Base-by-base conservation (phyloP, 2,888 invertebrate species). In the Eupeodes latifasciatus region DNA sequence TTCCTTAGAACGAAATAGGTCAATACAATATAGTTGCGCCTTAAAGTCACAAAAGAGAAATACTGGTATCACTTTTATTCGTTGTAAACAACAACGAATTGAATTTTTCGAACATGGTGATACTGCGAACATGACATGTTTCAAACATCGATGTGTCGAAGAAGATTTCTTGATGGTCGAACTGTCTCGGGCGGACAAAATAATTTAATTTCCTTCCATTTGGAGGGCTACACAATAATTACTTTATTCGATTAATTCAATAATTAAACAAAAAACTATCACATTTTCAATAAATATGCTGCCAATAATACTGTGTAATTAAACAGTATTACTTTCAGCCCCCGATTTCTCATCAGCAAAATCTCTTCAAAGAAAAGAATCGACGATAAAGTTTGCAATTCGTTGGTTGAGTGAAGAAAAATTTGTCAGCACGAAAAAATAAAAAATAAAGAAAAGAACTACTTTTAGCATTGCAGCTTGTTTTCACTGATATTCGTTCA, bases 131-230 rank as follows among this genome's bases (percentile, higher is more conserved):
- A 75, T 61, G 69, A n/a, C 53, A 16, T 14, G 14, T 77, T 88
- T 88, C 81, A 53, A 84, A 81, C 81, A 84, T 85, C 64, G 81
- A 85, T 88, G 85, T 88, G 85, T 81, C 81, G 85, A 88, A 88
- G 74, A 85, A 80, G 72, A 81, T 75, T 85, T 88, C 76, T 81
- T 84, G 69, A 72, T 88, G 55, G 85, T 88, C 84, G 78, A 81
- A 85, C 81, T 88, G 88, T 88, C 88, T 85, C 85, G 85, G 85
- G 76, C 84, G 77, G 71, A 85, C 87, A 75, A 88, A 88, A 88
- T 85, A 85, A 85, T 81, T 85, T 78, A 74, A 88, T 88, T 81
- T 69, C 74, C 75, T 76, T 75, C 47, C 36, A 75, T 49, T 57
- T 76, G 49, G 57, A 62, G 78, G 69, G 74, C 84, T 88, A 47